These are phyloP conservation scores for Tachypleus tridentatus DNA, from an alignment of 1,140 invertebrate genomes.

Conservation along the genomic window DNA sequence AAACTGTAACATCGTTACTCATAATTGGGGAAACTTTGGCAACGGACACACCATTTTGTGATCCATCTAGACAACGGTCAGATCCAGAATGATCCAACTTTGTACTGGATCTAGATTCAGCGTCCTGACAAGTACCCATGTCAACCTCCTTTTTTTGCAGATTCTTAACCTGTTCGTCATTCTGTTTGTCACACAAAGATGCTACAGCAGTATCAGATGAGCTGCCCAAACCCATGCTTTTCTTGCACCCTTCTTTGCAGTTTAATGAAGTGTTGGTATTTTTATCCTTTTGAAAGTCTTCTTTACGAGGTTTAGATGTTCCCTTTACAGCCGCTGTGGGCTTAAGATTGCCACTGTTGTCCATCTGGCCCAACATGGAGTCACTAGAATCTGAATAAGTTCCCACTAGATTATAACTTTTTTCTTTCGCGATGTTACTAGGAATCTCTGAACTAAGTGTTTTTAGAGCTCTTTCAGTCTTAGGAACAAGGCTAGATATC, in stretches of 20 bases:
- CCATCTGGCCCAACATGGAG: constrained; percentile 15
- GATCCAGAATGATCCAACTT: too few relatives aligned
- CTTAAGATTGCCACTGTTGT: constrained; percentile 67
- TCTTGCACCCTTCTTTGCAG: too few relatives aligned
- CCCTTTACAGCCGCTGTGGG: constrained; percentile 84
- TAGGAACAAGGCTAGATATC: neutral
- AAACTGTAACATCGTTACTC: constrained; percentile 9
- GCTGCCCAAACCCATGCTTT: too few relatives aligned
- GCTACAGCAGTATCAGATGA: too few relatives aligned
- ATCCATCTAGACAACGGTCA: constrained; percentile 6
- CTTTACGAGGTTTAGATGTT: constrained; percentile 37
- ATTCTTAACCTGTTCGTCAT: too few relatives aligned
- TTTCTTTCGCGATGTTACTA: neutral
- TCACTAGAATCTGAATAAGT: constrained; percentile 7
- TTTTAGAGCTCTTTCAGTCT: neutral
- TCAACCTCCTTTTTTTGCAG: too few relatives aligned
- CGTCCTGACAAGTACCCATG: too few relatives aligned
- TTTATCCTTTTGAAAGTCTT: constrained; percentile 3
- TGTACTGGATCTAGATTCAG: too few relatives aligned
- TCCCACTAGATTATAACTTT: constrained; percentile 9
- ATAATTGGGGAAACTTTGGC: constrained; percentile 63
- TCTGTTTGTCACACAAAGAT: too few relatives aligned
- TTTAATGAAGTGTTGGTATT: too few relatives aligned
- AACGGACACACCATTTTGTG: constrained; percentile 32
- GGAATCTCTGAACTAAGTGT: neutral